Percentiles rank a stretch among this genome's conserved stretches.
phyloP scores from a whole-genome alignment of 1,140 invertebrate genomes.

The Phocides pigmalion region DNA sequence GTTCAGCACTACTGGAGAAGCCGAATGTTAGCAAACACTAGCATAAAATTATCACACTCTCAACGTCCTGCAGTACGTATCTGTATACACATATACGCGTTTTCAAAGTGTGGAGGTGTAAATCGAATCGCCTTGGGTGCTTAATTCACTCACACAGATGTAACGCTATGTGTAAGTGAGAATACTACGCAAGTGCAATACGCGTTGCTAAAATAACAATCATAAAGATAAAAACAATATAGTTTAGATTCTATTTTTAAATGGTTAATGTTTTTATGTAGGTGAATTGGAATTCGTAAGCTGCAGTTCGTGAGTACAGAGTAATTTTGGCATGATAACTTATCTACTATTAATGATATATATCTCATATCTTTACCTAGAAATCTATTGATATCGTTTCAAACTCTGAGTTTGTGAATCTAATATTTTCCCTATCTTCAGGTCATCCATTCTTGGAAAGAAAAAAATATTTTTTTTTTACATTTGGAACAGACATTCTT shows the following conservation, averaged over 20 bases:
- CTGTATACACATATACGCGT: conserved; percentile 31
- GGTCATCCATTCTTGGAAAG: no score
- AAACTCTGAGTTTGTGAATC: no score
- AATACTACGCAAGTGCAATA: conserved; percentile 1
- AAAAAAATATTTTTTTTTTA: no score
- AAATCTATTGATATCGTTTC: no score
- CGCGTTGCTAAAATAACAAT: not conserved
- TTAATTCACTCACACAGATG: conserved; percentile 32
- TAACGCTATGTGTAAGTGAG: conserved; percentile 12
- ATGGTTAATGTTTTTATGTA: not conserved
- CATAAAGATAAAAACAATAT: not conserved
- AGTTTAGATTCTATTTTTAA: not conserved
- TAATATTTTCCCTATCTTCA: no score
- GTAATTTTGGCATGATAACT: no score
- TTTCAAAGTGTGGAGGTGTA: conserved; percentile 52
- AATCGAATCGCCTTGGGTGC: conserved; percentile 41
- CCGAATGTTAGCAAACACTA: not conserved
- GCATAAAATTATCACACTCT: conserved; percentile 1
- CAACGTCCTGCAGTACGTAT: conserved; percentile 32
- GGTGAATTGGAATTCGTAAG: not conserved
- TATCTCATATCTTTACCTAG: no score
- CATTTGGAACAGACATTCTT: no score
- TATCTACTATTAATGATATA: no score
- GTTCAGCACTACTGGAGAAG: conserved; percentile 49
- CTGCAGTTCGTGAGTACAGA: no score